Evolutionary conservation across 2,888 invertebrate species (phyloP), one percentile per base, ranked within the genome.

Genomic region (Pollenia griseotomentosa): DNA sequence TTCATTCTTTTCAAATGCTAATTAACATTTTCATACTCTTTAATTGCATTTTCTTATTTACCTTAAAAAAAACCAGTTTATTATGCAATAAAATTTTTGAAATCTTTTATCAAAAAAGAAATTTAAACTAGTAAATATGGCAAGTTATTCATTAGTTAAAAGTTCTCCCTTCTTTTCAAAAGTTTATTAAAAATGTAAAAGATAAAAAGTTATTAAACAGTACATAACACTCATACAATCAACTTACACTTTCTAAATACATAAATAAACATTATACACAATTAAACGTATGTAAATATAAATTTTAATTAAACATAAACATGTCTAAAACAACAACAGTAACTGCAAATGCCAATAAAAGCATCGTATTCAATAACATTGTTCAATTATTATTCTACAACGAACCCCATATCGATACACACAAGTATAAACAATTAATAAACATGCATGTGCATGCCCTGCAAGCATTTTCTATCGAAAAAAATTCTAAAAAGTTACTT

Each of bases 341-440:
- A 59, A 65, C 63, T 65, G 8, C 46, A 55, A 63, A 33, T 57
- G 46, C 73, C 55, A 65, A 81, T 65, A 55, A 61, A 8, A 65
- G 46, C 19, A 65, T 33, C 48, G 40, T 65, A 55, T 55, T 65
- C 65, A 81, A 65, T 81, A 57, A 44, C 42, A 80, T 44, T 71
- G 53, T 80, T 63, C 44, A 80, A 65, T 57, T 73, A 61, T 44
- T 68, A 68, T 68, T 57, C 16, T 12, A 33, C 33, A 4, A 23
- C n/a, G 7, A 14, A 14, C 14, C 19, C 12, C 42, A 14, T 57
- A 73, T 40, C 12, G 40, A 40, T 57, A 19, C 51, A 14, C 40
- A 63, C 11, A 40, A 11, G 48, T 57, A 23, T 48, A 57, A 57
- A 81, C 65, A 74, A 74, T 66, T 73, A 81, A 59, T 10, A 57